Percentiles rank a stretch among this genome's conserved stretches.
Conservation (phyloP, 2,888 invertebrate genomes). For the Epinotia nisella region DNA sequence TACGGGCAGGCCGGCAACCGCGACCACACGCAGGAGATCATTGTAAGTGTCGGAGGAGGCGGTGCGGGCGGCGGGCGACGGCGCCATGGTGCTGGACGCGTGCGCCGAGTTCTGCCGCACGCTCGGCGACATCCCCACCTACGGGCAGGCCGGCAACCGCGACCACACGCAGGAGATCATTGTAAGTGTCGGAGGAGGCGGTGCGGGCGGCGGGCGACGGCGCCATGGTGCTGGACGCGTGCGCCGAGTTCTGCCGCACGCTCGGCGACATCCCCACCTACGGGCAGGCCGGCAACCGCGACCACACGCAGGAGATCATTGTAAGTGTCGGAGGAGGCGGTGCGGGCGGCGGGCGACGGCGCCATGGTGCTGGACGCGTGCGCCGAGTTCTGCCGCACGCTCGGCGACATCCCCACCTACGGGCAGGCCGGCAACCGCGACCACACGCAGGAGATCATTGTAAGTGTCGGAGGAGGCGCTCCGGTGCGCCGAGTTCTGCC, state of each 20-base stretch:
- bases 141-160: constrained; percentile 95
- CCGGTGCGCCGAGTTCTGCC: constrained; percentile 96
- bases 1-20: constrained; percentile 96
- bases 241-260: constrained; percentile 98
- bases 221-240: constrained; percentile 94
- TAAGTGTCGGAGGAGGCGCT: constrained; percentile 73
- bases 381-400: constrained; percentile 97
- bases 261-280: constrained; percentile 98
- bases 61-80: constrained; percentile 70
- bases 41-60: constrained; percentile 77
- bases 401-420: constrained; percentile 98
- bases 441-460: neutral
- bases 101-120: constrained; percentile 99
- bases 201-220: constrained; percentile 72
- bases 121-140: constrained; percentile 97
- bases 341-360: constrained; percentile 71
- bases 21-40: constrained; percentile 88
- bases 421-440: constrained; percentile 93
- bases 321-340: constrained; percentile 71
- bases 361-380: constrained; percentile 95
- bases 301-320: neutral
- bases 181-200: constrained; percentile 70
- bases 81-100: constrained; percentile 93
- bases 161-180: neutral
- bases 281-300: constrained; percentile 94